Evolutionary conservation across 2,888 invertebrate genomes (phyloP).

Genomic region (Amorpha juglandis): DNA sequence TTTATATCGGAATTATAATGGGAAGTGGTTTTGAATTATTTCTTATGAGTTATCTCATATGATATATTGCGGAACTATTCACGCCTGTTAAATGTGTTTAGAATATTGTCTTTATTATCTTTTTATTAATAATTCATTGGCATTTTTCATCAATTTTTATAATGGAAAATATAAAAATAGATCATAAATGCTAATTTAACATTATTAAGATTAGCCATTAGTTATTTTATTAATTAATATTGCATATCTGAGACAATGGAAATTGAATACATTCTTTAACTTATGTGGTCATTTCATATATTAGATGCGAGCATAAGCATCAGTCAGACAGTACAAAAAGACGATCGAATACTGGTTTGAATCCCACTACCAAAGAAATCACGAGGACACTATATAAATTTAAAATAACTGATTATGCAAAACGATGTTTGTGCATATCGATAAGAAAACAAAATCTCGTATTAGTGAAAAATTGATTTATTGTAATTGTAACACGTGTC

Average conservation of each 20-base stretch:
- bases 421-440: slow-evolving; percentile 51
- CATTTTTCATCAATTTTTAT: not conserved
- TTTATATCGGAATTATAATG: slow-evolving; percentile 15
- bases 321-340: slow-evolving; percentile 39
- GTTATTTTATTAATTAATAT: not conserved
- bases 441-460: slow-evolving; percentile 30
- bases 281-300: slow-evolving; percentile 26
- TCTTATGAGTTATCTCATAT: not conserved
- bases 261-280: slow-evolving; percentile 1
- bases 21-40: not conserved
- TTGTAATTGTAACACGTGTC: not conserved
- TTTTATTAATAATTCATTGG: not conserved
- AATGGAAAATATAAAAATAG: not conserved
- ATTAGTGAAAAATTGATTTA: slow-evolving; percentile 16
- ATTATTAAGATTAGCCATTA: not conserved
- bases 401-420: slow-evolving; percentile 72
- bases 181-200: not conserved
- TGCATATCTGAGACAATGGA: not conserved
- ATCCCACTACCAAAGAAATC: slow-evolving; percentile 44
- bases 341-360: slow-evolving; percentile 58
- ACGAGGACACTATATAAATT: slow-evolving; percentile 56
- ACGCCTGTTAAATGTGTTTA: not conserved
- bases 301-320: slow-evolving; percentile 42
- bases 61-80: not conserved
- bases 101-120: too few relatives aligned